A percentile compares a stretch with the other conserved stretches of the same genome.
Evolutionary conservation across 1,140 invertebrate genomes (phyloP).

Genomic region (Magallana gigas): DNA sequence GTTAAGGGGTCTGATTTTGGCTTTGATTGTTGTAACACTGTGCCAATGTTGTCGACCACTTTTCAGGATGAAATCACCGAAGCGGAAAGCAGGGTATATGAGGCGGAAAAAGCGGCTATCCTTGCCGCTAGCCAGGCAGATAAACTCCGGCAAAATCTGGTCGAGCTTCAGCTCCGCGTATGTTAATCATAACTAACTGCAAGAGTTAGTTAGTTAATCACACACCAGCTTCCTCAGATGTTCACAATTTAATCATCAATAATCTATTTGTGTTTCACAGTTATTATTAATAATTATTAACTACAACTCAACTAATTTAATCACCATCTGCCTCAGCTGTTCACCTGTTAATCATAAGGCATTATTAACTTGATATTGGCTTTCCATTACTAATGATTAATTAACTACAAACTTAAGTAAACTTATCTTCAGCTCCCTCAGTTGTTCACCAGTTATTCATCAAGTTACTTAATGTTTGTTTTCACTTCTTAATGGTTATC

Average conservation of each 20-base stretch:
- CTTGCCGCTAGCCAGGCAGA: constrained; percentile 49
- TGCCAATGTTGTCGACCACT: neutral
- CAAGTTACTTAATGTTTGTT: neutral
- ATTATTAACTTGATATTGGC: neutral
- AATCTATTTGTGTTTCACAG: too few species aligned
- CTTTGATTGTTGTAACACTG: constrained; percentile 19
- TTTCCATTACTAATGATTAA: neutral
- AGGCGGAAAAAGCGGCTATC: constrained; percentile 41
- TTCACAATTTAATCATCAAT: too few species aligned
- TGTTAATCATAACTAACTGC: constrained; percentile 12
- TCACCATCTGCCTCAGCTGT: too few species aligned
- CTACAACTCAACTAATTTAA: too few species aligned
- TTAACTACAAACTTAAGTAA: neutral
- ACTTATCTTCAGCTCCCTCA: neutral
- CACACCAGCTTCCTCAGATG: too few species aligned
- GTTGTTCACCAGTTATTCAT: neutral
- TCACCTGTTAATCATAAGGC: neutral
- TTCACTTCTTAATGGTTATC: too few species aligned
- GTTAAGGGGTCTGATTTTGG: neutral
- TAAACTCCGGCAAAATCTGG: constrained; percentile 49
- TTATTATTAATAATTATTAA: too few species aligned
- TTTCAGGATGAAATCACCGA: constrained; percentile 44
- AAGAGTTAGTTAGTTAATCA: too few species aligned
- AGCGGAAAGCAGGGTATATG: constrained; percentile 21
- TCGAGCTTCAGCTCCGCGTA: constrained; percentile 56